These are phyloP conservation scores for Vulpes vulpes DNA, from an alignment of 2,113 vertebrate species.

Conservation along the genomic window DNA sequence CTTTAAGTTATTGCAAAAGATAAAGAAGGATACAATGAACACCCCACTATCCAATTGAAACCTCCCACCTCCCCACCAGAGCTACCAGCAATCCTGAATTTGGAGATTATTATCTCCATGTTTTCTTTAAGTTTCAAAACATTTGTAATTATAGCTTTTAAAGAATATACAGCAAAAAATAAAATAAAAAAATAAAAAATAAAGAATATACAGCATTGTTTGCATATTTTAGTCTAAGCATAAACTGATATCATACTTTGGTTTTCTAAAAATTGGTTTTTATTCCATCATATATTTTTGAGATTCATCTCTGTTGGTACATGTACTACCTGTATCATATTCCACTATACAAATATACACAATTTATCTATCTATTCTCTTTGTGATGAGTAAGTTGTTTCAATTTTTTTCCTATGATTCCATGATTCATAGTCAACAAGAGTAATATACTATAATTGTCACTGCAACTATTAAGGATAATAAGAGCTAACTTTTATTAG, in stretches of 20 bases:
- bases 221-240: background rate
- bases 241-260: background rate
- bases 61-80: background rate
- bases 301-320: background rate
- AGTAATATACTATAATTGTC: background rate
- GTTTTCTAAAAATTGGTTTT: background rate
- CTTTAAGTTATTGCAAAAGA: constrained; percentile 27
- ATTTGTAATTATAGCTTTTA: background rate
- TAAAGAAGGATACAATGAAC: background rate
- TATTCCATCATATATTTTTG: background rate
- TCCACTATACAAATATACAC: background rate
- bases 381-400: background rate
- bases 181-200: too few species aligned
- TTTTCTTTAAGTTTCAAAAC: background rate
- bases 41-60: background rate
- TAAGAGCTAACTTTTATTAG: constrained; percentile 15
- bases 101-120: background rate
- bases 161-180: background rate
- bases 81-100: background rate
- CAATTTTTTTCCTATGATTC: background rate
- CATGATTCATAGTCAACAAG: background rate
- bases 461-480: background rate
- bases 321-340: background rate
- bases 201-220: background rate
- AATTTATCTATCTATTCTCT: background rate